Percentiles rank a stretch among this genome's conserved stretches.
phyloP scores from a whole-genome alignment of 35 echinoderm and acorn worm genomes.

The Chiridota heheva region DNA sequence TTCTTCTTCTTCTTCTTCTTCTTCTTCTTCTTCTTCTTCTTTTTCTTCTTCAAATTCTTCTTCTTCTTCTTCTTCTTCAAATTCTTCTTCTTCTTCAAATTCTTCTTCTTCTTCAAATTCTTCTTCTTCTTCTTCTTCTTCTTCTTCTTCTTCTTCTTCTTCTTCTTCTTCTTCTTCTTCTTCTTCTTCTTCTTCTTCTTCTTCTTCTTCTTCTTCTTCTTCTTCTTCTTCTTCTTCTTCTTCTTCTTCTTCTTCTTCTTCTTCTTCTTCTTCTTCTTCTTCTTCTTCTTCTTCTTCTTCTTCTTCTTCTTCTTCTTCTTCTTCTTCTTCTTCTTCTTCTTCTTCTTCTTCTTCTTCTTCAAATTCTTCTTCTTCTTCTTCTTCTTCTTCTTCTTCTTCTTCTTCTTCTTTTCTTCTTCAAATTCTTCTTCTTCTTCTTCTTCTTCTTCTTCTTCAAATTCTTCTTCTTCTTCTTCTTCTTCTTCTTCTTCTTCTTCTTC shows the following conservation, averaged over 20 bases:
- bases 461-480: conserved; percentile 3
- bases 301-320: not conserved
- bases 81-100: no score
- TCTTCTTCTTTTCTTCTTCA: no score
- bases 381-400: not conserved
- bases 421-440: no score
- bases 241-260: not conserved
- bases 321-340: conserved; percentile 5
- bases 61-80: no score
- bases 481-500: not conserved
- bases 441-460: not conserved
- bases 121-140: not conserved
- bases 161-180: not conserved
- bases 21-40: not conserved
- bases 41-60: no score
- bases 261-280: not conserved
- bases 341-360: conserved; percentile 8
- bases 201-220: not conserved
- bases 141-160: not conserved
- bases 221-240: not conserved
- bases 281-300: not conserved
- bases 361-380: not conserved
- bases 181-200: not conserved
- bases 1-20: not conserved
- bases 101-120: no score